Evolutionary conservation across 64 coral and sea anemone species (phyloP), one percentile per base, ranked within the genome.

Genomic region (Stichodactyla mertensii): DNA sequence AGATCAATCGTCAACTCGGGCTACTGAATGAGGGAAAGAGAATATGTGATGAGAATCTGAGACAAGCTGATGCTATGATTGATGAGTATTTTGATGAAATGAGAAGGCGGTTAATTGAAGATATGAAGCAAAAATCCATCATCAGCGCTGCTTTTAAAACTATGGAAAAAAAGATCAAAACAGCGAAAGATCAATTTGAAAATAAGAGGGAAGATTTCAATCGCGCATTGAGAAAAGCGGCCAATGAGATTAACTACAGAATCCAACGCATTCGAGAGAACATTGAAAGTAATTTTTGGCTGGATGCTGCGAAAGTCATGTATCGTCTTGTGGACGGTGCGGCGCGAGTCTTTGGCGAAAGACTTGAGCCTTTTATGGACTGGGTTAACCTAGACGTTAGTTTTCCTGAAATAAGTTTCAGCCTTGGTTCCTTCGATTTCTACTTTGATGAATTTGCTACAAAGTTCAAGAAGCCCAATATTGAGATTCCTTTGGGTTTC

Each of bases 321-420:
- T 88, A 95, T 71, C 55, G 88, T 22, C 9, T 69, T 52, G 27
- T 95, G 16, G 36, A 88, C 16, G 82, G 9, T 4, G 13, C 78
- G n/a, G 86, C 93, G 5, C 13, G 16, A 0, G 2, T 88, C 10
- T 95, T 95, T 86, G 93, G 89, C 7, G 54, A 53, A 53, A 52
- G 82, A 51, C 82, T 95, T 16, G 82, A 54, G 53, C 93, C 93
- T 16, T 95, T 95, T 71, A 91, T 95, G 7, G 52, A 67, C n/a
- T 95, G 93, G 93, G 93, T 95, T 16, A 83, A 86, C 7, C 87
- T 95, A 20, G 90, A 91, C 1, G 87, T 95, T 24, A 82, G 53
- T 82, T 95, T 95, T 86, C 89, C 89, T 11, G 80, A 55, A 1
- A 54, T 95, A 12, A 70, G 57, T 10, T 61, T 88, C 22, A 27